Conservation (phyloP, 2,888 invertebrate genomes). For the Drosophila melanosoma region DNA sequence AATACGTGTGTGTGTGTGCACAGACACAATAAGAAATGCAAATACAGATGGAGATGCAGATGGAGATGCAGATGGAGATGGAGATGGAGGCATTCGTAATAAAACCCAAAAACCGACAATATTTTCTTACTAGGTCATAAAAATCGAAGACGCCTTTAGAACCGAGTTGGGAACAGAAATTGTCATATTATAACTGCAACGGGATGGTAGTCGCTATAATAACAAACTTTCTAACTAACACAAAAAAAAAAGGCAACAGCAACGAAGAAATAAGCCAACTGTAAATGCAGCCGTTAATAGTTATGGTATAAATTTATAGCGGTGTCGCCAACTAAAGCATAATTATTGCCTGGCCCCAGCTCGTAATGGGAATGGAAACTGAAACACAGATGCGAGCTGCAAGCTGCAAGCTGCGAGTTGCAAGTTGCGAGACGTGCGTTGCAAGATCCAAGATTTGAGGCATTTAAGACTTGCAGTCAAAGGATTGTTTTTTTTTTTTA, state of each 20-base stretch:
- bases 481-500: constrained; percentile 59
- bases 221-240: constrained; percentile 68
- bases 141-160: constrained; percentile 57
- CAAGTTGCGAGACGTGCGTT: constrained; percentile 10
- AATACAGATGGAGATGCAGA: constrained; percentile 37
- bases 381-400: constrained; percentile 23
- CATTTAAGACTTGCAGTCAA: constrained; percentile 14
- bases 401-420: background rate
- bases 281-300: constrained; percentile 75
- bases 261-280: constrained; percentile 48
- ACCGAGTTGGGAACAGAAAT: constrained; percentile 28
- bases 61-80: constrained; percentile 38
- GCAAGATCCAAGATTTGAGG: constrained; percentile 10
- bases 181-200: constrained; percentile 29
- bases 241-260: constrained; percentile 10
- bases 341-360: constrained; percentile 69
- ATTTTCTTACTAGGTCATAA: constrained; percentile 56
- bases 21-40: constrained; percentile 39
- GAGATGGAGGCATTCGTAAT: constrained; percentile 7
- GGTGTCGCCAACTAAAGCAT: constrained; percentile 79
- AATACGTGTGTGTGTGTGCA: constrained; percentile 28
- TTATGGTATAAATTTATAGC: constrained; percentile 50
- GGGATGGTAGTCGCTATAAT: constrained; percentile 22
- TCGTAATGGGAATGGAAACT: constrained; percentile 59
- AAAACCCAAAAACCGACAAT: background rate